phyloP scores from a whole-genome alignment of 2,888 invertebrate species.

The Agrochola macilenta region DNA sequence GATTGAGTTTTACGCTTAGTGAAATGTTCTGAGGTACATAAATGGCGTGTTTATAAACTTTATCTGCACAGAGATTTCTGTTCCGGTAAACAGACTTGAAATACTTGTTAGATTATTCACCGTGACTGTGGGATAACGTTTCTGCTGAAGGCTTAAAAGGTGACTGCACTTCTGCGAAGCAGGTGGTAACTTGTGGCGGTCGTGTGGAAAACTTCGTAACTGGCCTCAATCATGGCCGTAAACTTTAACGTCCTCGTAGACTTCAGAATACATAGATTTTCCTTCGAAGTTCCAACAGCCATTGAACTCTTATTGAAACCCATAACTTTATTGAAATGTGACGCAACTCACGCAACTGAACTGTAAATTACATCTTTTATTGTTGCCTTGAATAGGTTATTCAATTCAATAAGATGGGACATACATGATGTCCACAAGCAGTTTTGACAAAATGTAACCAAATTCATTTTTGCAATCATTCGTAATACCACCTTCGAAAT shows the following conservation, averaged over 20 bases:
- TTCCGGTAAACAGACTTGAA: slow-evolving; percentile 16
- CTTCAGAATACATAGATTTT: slow-evolving; percentile 69
- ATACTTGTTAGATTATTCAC: slow-evolving; percentile 35
- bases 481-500: background rate
- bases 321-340: slow-evolving; percentile 4
- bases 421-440: background rate
- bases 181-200: slow-evolving; percentile 72
- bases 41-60: slow-evolving; percentile 20
- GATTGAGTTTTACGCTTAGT: slow-evolving; percentile 8
- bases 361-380: background rate
- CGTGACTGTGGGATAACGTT: slow-evolving; percentile 46
- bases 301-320: slow-evolving; percentile 14
- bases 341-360: background rate
- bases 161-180: slow-evolving; percentile 86
- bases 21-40: slow-evolving; percentile 6
- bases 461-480: background rate
- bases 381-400: background rate
- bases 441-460: background rate
- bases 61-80: slow-evolving; percentile 5
- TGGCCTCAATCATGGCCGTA: slow-evolving; percentile 73
- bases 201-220: slow-evolving; percentile 79
- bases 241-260: slow-evolving; percentile 77
- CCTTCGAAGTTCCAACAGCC: slow-evolving; percentile 29
- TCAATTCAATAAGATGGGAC: background rate
- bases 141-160: slow-evolving; percentile 72